Evolutionary conservation across 1,140 invertebrate genomes (phyloP).

Genomic region (Nephila pilipes): DNA sequence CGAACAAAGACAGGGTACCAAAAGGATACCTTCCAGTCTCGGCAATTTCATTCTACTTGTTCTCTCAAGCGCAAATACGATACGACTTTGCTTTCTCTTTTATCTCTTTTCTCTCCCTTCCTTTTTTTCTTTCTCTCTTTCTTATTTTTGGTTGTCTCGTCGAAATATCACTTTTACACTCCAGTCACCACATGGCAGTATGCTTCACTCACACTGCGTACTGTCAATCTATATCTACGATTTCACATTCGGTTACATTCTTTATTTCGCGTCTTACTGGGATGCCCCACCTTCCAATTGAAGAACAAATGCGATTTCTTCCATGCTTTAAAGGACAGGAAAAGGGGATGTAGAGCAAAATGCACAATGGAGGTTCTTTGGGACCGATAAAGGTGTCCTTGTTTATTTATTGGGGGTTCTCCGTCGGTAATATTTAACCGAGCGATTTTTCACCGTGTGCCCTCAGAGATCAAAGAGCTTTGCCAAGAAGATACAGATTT

Average conservation of each 20-base stretch:
- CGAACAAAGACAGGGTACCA: constrained; percentile 37
- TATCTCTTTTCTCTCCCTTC: constrained; percentile 19
- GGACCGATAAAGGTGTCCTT: constrained; percentile 45
- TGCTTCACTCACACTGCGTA: constrained; percentile 35
- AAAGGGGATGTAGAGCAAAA: background rate
- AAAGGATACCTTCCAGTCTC: constrained; percentile 52
- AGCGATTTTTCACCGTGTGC: background rate
- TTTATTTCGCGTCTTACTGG: constrained; percentile 66
- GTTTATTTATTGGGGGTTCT: constrained; percentile 44
- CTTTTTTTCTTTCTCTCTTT: constrained; percentile 1
- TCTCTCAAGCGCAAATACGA: constrained; percentile 68
- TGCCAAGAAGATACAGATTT: constrained; percentile 8
- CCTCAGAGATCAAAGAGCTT: background rate
- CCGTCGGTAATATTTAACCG: constrained; percentile 7
- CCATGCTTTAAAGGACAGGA: constrained; percentile 48
- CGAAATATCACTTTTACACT: constrained; percentile 75
- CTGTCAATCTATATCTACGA: constrained; percentile 75
- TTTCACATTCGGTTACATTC: constrained; percentile 75
- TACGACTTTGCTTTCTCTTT: constrained; percentile 51
- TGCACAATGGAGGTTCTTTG: background rate
- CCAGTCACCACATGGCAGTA: constrained; percentile 40
- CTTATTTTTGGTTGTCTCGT: constrained; percentile 48
- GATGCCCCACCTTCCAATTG: constrained; percentile 8
- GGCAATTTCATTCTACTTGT: constrained; percentile 71
- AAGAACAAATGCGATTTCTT: constrained; percentile 24